A percentile compares a stretch with the other conserved stretches of the same genome.
These are phyloP conservation scores for Coleophora flavipennella DNA, from an alignment of 2,888 invertebrate species.

Conservation along the genomic window DNA sequence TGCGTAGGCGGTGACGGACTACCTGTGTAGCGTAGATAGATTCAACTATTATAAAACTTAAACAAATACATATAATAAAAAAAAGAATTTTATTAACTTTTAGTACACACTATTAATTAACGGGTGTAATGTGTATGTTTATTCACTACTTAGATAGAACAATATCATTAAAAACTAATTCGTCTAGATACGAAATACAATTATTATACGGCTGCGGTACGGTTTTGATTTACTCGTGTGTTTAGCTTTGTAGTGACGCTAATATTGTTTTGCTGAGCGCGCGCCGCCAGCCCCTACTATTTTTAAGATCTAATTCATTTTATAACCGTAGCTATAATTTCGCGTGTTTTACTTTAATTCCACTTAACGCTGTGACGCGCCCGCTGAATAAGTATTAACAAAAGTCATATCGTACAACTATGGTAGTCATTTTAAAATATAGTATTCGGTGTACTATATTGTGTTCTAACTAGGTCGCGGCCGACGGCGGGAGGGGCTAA, in stretches of 20 bases:
- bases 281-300: constrained; percentile 1
- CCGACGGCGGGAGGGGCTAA: not conserved
- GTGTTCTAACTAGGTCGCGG: constrained; percentile 7
- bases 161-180: constrained; percentile 37
- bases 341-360: not conserved
- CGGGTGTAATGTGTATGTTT: constrained; percentile 47
- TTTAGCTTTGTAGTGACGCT: constrained; percentile 27
- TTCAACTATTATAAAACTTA: constrained; percentile 42
- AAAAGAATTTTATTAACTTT: constrained; percentile 52
- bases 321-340: not conserved
- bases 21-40: constrained; percentile 53
- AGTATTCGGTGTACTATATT: constrained; percentile 15
- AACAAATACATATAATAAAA: constrained; percentile 36
- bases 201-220: constrained; percentile 37
- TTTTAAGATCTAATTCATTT: not conserved
- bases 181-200: constrained; percentile 23
- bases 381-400: constrained; percentile 29
- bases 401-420: constrained; percentile 47
- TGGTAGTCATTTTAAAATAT: constrained; percentile 33
- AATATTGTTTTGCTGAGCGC: constrained; percentile 14
- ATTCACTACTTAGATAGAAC: constrained; percentile 53
- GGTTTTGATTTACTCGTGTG: constrained; percentile 29
- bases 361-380: constrained; percentile 1
- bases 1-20: constrained; percentile 58
- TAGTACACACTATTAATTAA: constrained; percentile 53